Evolutionary conservation across 35 echinoderm and acorn worm genomes (phyloP).

Genomic region (Heliocidaris erythrogramma): DNA sequence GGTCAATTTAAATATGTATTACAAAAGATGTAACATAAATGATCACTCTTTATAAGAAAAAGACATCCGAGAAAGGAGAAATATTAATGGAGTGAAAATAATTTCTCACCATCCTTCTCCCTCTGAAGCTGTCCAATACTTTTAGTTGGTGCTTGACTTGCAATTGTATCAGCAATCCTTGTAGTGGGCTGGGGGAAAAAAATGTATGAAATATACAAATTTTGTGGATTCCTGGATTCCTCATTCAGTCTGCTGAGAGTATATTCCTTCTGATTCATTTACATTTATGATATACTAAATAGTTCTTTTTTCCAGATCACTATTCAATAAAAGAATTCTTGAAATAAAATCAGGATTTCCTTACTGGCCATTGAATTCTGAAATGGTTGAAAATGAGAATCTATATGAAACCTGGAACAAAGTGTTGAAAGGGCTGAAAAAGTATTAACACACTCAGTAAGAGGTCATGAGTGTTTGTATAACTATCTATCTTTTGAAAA

Average conservation of each 20-base stretch:
- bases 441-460: too few relatives aligned
- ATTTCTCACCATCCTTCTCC: slow-evolving; percentile 24
- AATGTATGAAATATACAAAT: not conserved
- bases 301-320: too few relatives aligned
- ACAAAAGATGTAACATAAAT: not conserved
- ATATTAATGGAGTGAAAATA: not conserved
- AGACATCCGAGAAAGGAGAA: not conserved
- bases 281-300: too few relatives aligned
- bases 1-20: not conserved
- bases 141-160: not conserved
- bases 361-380: not conserved
- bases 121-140: slow-evolving; percentile 13
- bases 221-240: too few relatives aligned
- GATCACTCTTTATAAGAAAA: not conserved
- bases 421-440: too few relatives aligned
- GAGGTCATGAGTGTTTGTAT: too few relatives aligned
- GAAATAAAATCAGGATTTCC: too few relatives aligned
- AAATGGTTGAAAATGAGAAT: not conserved
- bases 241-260: too few relatives aligned
- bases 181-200: not conserved
- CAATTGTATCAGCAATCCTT: not conserved
- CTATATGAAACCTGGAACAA: not conserved
- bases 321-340: too few relatives aligned
- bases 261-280: too few relatives aligned
- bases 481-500: too few relatives aligned